These are phyloP conservation scores for Anableps anableps DNA, from an alignment of 2,797 vertebrate genomes.

Conservation along the genomic window DNA sequence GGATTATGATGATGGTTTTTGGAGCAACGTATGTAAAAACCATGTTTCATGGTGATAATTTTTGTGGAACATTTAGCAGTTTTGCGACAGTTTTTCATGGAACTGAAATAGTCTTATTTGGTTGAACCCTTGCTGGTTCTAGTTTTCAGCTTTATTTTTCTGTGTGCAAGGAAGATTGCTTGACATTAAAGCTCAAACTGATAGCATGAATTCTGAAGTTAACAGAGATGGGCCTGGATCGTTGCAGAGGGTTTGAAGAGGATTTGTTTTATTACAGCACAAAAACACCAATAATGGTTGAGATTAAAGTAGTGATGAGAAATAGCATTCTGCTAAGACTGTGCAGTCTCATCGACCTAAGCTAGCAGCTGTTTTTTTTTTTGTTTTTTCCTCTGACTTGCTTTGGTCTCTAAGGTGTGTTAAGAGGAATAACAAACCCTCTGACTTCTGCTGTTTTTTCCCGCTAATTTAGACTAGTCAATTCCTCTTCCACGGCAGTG, in stretches of 20 bases:
- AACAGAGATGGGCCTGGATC: constrained; percentile 34
- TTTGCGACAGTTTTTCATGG: neutral
- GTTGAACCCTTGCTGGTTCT: neutral
- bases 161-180: constrained; percentile 7
- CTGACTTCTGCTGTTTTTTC: constrained; percentile 1
- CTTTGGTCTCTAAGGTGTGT: constrained; percentile 5
- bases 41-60: neutral
- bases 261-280: constrained; percentile 36
- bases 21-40: neutral
- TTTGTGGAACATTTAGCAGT: neutral
- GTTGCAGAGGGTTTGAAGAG: constrained; percentile 30
- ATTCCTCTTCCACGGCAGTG: constrained; percentile 8
- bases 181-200: constrained; percentile 23
- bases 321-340: neutral
- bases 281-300: constrained; percentile 41
- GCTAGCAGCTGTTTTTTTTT: constrained; percentile 21
- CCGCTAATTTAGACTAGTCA: constrained; percentile 5
- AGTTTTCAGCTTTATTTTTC: neutral
- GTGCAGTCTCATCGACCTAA: constrained; percentile 28
- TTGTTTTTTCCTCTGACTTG: constrained; percentile 13
- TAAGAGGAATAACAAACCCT: constrained; percentile 7
- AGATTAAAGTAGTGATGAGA: constrained; percentile 42
- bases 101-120: neutral
- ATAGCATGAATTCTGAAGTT: constrained; percentile 28
- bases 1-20: neutral